A percentile compares a stretch with the other conserved stretches of the same genome.
phyloP scores from a whole-genome alignment of 1,140 invertebrate genomes.

The Drosophila jambulina region DNA sequence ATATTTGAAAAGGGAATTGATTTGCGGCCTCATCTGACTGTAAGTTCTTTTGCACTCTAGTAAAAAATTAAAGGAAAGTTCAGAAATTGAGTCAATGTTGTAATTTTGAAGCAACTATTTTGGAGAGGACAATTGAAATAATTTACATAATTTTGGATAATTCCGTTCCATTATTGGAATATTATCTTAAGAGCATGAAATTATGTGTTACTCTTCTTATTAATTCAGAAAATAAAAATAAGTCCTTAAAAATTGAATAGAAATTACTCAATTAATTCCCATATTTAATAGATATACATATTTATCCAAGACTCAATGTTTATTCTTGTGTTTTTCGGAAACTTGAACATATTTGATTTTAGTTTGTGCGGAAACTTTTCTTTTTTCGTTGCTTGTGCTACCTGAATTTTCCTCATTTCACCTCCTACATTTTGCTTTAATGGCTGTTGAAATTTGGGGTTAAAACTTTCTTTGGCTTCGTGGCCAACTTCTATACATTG shows the following conservation, averaged over 20 bases:
- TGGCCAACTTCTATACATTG: constrained; percentile 48
- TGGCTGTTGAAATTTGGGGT: constrained; percentile 21
- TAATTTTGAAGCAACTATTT: no score
- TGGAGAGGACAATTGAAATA: no score
- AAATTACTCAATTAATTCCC: neutral
- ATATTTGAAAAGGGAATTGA: constrained; percentile 75
- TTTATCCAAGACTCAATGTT: neutral
- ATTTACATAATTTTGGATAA: neutral
- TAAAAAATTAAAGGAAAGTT: neutral
- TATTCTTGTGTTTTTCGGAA: neutral
- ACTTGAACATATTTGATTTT: neutral
- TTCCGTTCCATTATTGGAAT: neutral
- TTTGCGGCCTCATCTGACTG: constrained; percentile 50
- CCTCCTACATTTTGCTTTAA: neutral
- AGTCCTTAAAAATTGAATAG: neutral
- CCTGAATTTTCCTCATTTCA: constrained; percentile 6
- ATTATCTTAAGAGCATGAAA: no score
- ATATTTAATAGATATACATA: neutral
- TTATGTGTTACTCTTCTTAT: neutral
- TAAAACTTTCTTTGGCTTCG: constrained; percentile 39
- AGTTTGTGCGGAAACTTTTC: constrained; percentile 38
- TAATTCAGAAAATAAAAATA: neutral
- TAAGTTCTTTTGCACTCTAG: neutral
- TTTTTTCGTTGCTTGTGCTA: constrained; percentile 31
- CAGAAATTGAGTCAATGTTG: no score